Evolutionary conservation across 2,797 vertebrate species (phyloP), one percentile per base, ranked within the genome.

Genomic region (Pagetopsis macropterus): DNA sequence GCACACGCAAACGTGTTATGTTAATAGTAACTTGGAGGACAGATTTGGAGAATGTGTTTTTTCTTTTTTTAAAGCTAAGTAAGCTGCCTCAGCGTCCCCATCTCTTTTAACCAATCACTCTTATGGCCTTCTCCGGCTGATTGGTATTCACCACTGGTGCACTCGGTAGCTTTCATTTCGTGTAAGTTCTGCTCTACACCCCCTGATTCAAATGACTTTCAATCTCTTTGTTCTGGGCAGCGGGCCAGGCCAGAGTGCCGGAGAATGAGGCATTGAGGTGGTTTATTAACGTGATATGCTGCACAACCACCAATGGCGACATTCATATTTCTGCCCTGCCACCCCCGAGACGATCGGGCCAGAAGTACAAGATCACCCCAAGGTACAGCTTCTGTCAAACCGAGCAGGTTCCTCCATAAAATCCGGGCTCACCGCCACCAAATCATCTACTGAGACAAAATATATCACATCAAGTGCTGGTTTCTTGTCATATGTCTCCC

Each of bases 161-260:
- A 16, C 66, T 73, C 51, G 59, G 62, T 59, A 57, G 78, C 81
- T 85, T 86, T 84, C 84, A 87, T 82, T 84, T 65, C 78, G 63
- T 84, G 83, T 81, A 82, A 84, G 83, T 87, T 89, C 84, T 88
- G 88, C 87, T 81, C 82, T 54, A 83, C 85, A 65, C 73, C 82
- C 84, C 71, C 72, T 56, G 75, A 87, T 90, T 90, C 75, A 87
- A 88, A 91, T 84, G 83, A 90, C 89, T 87, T 89, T 90, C 88
- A 89, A 88, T 87, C 89, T 90, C 91, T 93, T 84, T 87, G 90
- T 91, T 86, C 90, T 88, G 87, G 91, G 90, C 89, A 74, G 75
- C 45, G 71, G 80, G 90, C 91, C 90, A 90, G 83, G 75, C 78
- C 79, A 62, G 72, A 51, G 83, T 78, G 79, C 81, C 52, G 37